Evolutionary conservation across 2,113 vertebrate genomes (phyloP).

Genomic region (Mormyrus lacerda): DNA sequence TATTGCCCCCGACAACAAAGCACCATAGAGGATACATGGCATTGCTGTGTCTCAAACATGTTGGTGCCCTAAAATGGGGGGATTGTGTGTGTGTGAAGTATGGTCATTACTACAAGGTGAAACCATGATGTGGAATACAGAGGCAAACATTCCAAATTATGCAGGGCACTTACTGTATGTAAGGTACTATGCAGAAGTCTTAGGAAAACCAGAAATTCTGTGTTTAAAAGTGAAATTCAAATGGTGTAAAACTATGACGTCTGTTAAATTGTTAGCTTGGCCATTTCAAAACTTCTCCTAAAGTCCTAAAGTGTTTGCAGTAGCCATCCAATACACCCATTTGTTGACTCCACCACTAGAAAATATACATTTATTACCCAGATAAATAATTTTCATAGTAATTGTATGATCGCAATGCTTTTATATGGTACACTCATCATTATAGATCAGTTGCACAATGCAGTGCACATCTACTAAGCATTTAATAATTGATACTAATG

Average conservation of each 20-base stretch:
- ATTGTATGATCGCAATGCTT: background rate
- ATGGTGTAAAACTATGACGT: background rate
- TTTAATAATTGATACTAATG: background rate
- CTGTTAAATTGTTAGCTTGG: background rate
- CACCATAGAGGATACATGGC: background rate
- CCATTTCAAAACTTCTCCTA: background rate
- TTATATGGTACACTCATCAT: background rate
- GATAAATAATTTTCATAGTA: background rate
- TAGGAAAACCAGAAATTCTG: background rate
- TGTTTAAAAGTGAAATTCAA: background rate
- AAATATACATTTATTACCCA: background rate
- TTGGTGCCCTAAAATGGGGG: background rate
- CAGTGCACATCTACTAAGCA: background rate
- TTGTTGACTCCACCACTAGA: background rate
- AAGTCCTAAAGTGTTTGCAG: background rate
- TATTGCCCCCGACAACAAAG: too few species aligned
- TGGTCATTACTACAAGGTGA: background rate
- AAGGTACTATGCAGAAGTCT: background rate
- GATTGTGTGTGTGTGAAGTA: background rate
- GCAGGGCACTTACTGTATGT: background rate
- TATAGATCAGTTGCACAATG: background rate
- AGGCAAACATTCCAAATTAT: background rate
- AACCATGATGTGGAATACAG: background rate
- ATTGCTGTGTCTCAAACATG: background rate
- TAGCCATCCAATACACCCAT: background rate